phyloP scores from a whole-genome alignment of 2,113 vertebrate species.

The Hassar affinis region DNA sequence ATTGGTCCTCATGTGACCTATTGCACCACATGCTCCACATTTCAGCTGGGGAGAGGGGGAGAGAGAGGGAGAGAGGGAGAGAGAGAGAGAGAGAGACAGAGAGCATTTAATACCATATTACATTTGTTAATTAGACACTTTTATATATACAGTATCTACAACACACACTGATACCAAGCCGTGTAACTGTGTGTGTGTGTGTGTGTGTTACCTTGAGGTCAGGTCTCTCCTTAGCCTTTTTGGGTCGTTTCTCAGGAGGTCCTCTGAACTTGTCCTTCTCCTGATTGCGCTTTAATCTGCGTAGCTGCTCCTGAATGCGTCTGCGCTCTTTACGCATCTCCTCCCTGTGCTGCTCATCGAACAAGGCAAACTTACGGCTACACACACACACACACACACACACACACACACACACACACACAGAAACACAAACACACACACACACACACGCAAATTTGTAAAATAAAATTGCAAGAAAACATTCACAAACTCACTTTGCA shows the following conservation, averaged over 20 bases:
- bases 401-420: background rate
- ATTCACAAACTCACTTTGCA: too few species aligned
- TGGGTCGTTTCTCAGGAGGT: constrained; percentile 95
- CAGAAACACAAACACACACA: too few species aligned
- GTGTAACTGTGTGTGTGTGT: background rate
- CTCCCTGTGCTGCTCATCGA: constrained; percentile 96
- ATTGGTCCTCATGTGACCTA: constrained; percentile 98
- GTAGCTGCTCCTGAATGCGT: constrained; percentile 92
- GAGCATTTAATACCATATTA: background rate
- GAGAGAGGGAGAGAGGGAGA: background rate
- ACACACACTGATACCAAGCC: background rate
- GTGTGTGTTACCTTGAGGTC: constrained; percentile 85
- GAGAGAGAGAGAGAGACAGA: constrained; percentile 22
- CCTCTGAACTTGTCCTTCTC: constrained; percentile 96
- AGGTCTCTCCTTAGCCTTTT: constrained; percentile 95
- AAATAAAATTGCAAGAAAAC: background rate
- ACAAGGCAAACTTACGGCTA: constrained; percentile 94
- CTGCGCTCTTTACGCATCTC: constrained; percentile 96
- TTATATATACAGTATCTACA: background rate
- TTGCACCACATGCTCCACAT: constrained; percentile 95
- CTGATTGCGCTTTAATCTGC: constrained; percentile 92
- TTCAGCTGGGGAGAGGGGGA: constrained; percentile 77
- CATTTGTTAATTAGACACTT: too few species aligned
- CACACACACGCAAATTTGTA: too few species aligned
- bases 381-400: background rate